A percentile compares a stretch with the other conserved stretches of the same genome.
Evolutionary conservation across 2,797 vertebrate species (phyloP).

Genomic region (Enteromius mattozi): DNA sequence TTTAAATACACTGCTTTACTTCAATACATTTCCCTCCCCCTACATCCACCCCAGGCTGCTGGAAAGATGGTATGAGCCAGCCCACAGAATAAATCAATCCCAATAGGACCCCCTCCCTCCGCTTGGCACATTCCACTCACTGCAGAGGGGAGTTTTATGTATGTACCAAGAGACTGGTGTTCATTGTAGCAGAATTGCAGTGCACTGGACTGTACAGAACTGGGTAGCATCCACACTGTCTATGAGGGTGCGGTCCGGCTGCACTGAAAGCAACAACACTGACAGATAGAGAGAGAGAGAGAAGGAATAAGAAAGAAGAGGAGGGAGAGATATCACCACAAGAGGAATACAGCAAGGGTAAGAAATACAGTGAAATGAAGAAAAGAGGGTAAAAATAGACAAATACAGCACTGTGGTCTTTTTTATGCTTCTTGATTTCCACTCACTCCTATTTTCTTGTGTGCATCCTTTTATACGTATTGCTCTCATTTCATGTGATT

Average conservation of each 20-base stretch:
- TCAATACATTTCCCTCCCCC: slow-evolving; percentile 48
- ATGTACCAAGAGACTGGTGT: slow-evolving; percentile 72
- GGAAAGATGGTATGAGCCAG: slow-evolving; percentile 71
- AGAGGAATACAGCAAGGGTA: slow-evolving; percentile 82
- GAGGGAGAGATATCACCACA: slow-evolving; percentile 78
- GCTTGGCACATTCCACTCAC: slow-evolving; percentile 77
- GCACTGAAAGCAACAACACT: slow-evolving; percentile 74
- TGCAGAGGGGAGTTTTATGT: slow-evolving; percentile 68
- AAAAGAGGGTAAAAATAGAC: slow-evolving; percentile 63
- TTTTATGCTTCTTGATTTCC: slow-evolving; percentile 48
- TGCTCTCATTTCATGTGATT: slow-evolving; percentile 40
- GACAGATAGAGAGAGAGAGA: slow-evolving; percentile 61
- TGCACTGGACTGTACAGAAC: slow-evolving; percentile 78
- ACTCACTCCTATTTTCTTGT: slow-evolving; percentile 56
- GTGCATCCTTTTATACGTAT: slow-evolving; percentile 36
- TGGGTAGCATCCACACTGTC: slow-evolving; percentile 79
- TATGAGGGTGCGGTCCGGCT: slow-evolving; percentile 83
- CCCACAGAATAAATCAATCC: slow-evolving; percentile 62
- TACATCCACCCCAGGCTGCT: slow-evolving; percentile 45
- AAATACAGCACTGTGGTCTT: slow-evolving; percentile 54
- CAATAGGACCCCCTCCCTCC: slow-evolving; percentile 62
- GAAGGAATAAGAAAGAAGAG: slow-evolving; percentile 68
- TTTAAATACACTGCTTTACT: slow-evolving; percentile 29
- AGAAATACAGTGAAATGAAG: slow-evolving; percentile 67
- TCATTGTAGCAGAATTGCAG: slow-evolving; percentile 81